Evolutionary conservation across 2,113 vertebrate species (phyloP).

Genomic region (Oryzias celebensis): DNA sequence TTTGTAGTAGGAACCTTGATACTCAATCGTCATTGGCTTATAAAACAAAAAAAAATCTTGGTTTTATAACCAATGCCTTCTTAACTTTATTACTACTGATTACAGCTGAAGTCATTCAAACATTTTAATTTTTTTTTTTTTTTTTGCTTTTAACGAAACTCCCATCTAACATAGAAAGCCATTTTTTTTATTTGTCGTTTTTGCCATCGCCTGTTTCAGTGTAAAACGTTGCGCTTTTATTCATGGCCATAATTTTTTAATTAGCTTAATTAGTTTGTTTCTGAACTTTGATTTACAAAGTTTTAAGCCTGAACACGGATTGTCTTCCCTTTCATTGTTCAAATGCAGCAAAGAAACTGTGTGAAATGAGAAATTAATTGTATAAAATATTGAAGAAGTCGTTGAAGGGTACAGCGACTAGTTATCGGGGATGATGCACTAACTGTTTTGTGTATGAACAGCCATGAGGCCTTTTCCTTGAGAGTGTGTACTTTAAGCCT

Average conservation of each 20-base stretch:
- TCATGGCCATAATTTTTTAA: too few species aligned
- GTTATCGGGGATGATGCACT: too few species aligned
- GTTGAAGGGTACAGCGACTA: too few species aligned
- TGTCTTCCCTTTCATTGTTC: background rate
- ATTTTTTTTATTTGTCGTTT: background rate
- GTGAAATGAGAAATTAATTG: conserved; percentile 1
- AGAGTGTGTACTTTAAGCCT: background rate
- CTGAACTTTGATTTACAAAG: too few species aligned
- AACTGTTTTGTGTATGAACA: background rate
- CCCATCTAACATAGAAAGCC: conserved; percentile 5
- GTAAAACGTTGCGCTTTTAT: too few species aligned
- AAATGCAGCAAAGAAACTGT: conserved; percentile 8
- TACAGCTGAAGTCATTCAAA: conserved; percentile 12
- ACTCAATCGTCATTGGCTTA: conserved; percentile 11
- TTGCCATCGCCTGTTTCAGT: background rate
- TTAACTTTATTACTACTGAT: conserved; percentile 47
- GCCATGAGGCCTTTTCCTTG: background rate
- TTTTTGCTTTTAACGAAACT: conserved; percentile 9
- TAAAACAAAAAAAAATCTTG: conserved; percentile 24
- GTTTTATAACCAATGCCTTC: conserved; percentile 25
- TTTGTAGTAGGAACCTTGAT: conserved; percentile 20
- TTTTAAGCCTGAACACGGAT: too few species aligned
- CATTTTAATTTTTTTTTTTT: background rate
- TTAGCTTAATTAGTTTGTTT: too few species aligned
- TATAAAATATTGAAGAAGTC: background rate